Evolutionary conservation across 2,113 vertebrate species (phyloP), one percentile per base, ranked within the genome.

Genomic region (Triplophysa siluroides): DNA sequence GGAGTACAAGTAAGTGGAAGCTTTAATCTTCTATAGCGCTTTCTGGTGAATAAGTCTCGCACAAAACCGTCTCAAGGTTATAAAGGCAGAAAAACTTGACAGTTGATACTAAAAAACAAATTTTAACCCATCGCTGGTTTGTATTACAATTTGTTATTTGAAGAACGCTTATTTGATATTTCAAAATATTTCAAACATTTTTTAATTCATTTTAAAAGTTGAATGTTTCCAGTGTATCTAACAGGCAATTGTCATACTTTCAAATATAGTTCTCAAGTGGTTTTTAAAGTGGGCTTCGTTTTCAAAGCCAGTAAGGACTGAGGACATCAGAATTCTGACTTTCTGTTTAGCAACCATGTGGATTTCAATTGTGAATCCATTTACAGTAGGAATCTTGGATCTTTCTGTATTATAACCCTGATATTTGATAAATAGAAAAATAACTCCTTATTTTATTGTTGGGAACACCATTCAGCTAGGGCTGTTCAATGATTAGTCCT

Each of bases 1-100:
- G 41, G 92, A 96, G 86, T 96, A 97, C 85, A 98, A 91, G 97
- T 99, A 92, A 95, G 88, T 88, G 71, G 13, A 64, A 50, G 10
- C 77, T 43, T 62, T 67, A 24, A 72, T 72, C 78, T 68, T 23
- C 38, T 63, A n/a, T n/a, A 45, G 9, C 10, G n/a, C 41, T 23
- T 38, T 67, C 18, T 50, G 18, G 24, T 72, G 21, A 33, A 43
- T 21, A 43, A 67, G 58, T 68, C n/a, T 21, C 24, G 45, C 60
- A 66, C 16, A 45, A 12, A 79, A 23, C 63, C 8, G 33, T 74
- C 71, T 75, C 41, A 67, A 75, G 63, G 60, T 64, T 52, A 21
- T 43, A 64, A 26, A 23, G 24, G 19, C 7, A 41, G 3, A 11
- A 23, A 26, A 76, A 69, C 21, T 16, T 69, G 24, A 38, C 11